Base-by-base conservation (phyloP, 2,888 invertebrate genomes). In the Caenorhabditis sp. region DNA sequence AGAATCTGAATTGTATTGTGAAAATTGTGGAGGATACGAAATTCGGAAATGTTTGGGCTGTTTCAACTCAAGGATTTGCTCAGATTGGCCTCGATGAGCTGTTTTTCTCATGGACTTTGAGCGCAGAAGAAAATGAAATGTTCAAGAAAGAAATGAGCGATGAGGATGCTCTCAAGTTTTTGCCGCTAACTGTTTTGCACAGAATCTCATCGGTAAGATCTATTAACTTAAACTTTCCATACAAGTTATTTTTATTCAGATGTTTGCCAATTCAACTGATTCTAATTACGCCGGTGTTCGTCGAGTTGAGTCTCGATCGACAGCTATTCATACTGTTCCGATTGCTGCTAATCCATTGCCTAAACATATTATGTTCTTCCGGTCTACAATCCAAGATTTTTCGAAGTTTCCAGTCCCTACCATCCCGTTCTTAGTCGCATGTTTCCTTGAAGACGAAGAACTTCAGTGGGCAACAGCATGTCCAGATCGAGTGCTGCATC, bases 401-500 rank as follows among this genome's bases (percentile, higher is more conserved):
- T 50, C n/a, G 1, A 63, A 59, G 12, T 31, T 70, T 36, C 31
- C 58, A 21, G 61, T 64, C 26, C 75, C 70, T 0, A 55, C 27
- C 1, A 65, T 59, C 26, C 73, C 74, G 12, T 84, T 85, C 61
- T 60, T 79, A 10, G 66, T 86, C 58, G 85, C 81, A 3, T 76
- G 78, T 43, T 84, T 84, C 58, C 66, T 85, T 17, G 65, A 76
- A 26, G 72, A 74, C 23, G 62, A 68, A 24, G 86, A 86, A 55
- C 49, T 84, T 17, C 64, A 77, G 14, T 86, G 83, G 84, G 79
- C 81, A 0, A 79, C 77, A 21, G 81, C 82, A 10, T 70, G 77
- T 21, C 85, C 86, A 21, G 75, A 78, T 60, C 62, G 86, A 31
- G 54, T 87, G 5, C 69, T 86, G 21, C 68, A 82, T 55, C 66